Base-by-base conservation (phyloP, 2,888 invertebrate species). In the Myopa tessellatipennis region DNA sequence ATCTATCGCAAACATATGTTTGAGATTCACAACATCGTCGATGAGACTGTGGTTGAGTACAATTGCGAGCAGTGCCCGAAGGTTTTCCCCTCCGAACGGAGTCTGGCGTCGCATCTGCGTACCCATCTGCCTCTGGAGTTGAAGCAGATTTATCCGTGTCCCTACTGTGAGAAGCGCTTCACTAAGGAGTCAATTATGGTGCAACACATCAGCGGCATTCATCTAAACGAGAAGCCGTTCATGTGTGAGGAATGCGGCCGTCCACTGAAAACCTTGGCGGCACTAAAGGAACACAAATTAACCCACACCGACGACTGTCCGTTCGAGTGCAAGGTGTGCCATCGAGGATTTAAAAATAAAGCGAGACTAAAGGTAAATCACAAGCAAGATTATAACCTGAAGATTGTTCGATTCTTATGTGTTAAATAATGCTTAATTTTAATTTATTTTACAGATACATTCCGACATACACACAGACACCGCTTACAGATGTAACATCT, bases 201-300 rank as follows among this genome's bases (percentile, higher is more conserved):
- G 52, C 79, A 84, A 8, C 88, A 88, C 78, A 83, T 83, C 38
- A 84, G 84, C 50, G 84, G 86, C 0, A 84, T 88, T 50, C 89
- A 89, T 76, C 83, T 85, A 3, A 87, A 88, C 55, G 84, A 84
- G 14, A 87, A 90, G 75, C 90, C 90, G 1, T 91, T 86, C 78
- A 87, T 90, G 16, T 91, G 91, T 79, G 90, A 90, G 77, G 87
- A 88, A 77, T 91, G 91, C 81, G 90, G 90, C 0, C 89, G 90
- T 75, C 88, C 89, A 14, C 87, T 90, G 26, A 90, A 90, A 50
- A 90, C 90, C 4, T 88, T 89, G 68, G 90, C 90, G 1, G 90
- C 90, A 2, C 83, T 91, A 0, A 90, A 89, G 60, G 90, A 90
- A 79, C 91, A 91, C 83, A 88, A 90, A 78, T 85, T 90, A 6